A percentile compares a stretch with the other conserved stretches of the same genome.
Conservation (phyloP, 2,113 vertebrate genomes). For the Hyperoodon ampullatus region DNA sequence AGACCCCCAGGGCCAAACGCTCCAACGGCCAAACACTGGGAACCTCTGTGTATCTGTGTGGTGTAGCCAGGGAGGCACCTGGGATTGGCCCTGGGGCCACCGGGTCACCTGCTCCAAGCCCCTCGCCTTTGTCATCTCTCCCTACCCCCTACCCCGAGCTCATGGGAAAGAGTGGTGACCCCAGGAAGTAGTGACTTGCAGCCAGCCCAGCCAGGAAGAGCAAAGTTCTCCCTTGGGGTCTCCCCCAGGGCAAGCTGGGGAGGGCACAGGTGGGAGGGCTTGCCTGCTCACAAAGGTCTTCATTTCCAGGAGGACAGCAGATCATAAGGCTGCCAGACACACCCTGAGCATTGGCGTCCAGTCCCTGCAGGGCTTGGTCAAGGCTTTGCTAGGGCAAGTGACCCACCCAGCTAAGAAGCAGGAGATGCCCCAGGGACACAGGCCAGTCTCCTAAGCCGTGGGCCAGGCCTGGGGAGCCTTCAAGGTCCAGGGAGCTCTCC, state of each 20-base stretch:
- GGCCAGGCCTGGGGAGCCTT: background rate
- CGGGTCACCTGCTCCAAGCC: background rate
- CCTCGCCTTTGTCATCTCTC: background rate
- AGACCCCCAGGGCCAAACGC: background rate
- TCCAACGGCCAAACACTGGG: background rate
- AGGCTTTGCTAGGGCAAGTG: background rate
- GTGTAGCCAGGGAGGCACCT: background rate
- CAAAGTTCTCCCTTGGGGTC: background rate
- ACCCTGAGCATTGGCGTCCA: rapidly evolving
- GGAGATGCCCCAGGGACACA: background rate
- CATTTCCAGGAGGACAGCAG: background rate
- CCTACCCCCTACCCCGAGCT: background rate
- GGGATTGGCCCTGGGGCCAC: background rate
- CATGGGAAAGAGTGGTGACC: no score
- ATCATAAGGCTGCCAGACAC: background rate
- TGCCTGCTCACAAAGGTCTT: background rate
- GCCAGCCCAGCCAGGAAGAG: background rate
- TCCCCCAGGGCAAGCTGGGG: no score
- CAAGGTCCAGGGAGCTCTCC: background rate
- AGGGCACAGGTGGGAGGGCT: no score
- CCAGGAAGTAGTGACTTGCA: no score
- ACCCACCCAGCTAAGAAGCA: no score
- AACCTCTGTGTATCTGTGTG: rapidly evolving
- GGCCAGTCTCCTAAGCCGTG: background rate
- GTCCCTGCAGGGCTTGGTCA: rapidly evolving